Conservation (phyloP, 2,113 vertebrate genomes). For the Phoenicopterus ruber region DNA sequence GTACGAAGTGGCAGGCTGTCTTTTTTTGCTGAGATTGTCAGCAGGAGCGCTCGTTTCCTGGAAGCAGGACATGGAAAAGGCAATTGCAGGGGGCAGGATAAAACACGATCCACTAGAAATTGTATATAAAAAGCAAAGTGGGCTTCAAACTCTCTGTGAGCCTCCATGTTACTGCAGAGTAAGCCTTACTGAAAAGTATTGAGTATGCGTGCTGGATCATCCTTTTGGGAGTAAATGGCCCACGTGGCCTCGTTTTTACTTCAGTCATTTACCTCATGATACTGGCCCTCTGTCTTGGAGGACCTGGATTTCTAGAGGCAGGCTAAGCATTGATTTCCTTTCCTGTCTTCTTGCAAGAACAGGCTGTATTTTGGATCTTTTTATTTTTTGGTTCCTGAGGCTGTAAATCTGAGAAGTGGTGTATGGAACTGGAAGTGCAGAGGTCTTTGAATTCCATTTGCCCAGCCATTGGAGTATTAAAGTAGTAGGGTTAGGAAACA, state of each 20-base stretch:
- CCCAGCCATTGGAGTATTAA: neutral
- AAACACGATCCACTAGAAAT: neutral
- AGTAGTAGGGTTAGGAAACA: neutral
- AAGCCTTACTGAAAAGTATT: neutral
- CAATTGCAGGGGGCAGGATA: neutral
- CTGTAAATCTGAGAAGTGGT: neutral
- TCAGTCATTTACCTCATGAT: neutral
- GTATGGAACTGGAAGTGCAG: neutral
- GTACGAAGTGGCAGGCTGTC: slow-evolving; percentile 19
- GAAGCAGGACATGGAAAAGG: neutral
- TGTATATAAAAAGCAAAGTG: neutral
- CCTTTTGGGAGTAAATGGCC: neutral
- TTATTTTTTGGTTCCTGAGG: neutral
- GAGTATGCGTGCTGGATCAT: neutral
- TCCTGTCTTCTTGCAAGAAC: neutral
- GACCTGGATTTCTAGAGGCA: neutral
- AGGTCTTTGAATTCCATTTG: neutral
- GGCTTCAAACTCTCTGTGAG: neutral
- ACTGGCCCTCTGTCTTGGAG: neutral
- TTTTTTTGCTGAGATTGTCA: slow-evolving; percentile 7
- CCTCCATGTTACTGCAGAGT: neutral
- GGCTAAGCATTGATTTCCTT: neutral
- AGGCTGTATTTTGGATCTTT: neutral
- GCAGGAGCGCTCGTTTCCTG: neutral
- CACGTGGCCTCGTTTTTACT: neutral